Percentiles rank a stretch among this genome's conserved stretches.
These are phyloP conservation scores for Mesoligia furuncula DNA, from an alignment of 2,888 invertebrate species.

Conservation along the genomic window DNA sequence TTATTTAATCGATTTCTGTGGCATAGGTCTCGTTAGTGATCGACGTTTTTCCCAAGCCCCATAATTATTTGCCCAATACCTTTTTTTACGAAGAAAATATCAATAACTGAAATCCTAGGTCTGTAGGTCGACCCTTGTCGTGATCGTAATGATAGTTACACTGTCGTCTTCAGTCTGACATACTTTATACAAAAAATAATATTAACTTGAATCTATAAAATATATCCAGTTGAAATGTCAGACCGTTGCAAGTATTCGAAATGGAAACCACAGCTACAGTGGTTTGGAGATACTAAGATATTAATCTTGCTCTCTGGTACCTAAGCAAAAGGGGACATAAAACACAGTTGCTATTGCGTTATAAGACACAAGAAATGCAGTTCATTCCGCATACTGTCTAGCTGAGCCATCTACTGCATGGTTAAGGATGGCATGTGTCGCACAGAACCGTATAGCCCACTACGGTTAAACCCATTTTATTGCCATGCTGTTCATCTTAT, in stretches of 20 bases:
- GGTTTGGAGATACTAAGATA: constrained; percentile 30
- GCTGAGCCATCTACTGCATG: constrained; percentile 46
- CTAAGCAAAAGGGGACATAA: constrained; percentile 40
- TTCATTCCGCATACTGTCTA: constrained; percentile 64
- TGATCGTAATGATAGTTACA: neutral
- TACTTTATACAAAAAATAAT: constrained; percentile 1
- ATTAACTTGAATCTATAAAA: constrained; percentile 10
- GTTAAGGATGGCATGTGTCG: constrained; percentile 65
- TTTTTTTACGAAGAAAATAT: neutral
- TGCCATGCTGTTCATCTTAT: constrained; percentile 69
- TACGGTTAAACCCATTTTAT: constrained; percentile 69
- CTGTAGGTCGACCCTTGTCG: neutral
- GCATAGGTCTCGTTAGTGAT: neutral
- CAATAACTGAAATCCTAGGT: neutral
- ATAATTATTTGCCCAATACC: no score
- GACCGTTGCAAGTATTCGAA: constrained; percentile 14
- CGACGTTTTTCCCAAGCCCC: neutral
- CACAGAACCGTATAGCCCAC: constrained; percentile 66
- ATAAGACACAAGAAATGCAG: constrained; percentile 58
- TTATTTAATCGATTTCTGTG: no score
- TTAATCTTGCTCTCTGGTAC: constrained; percentile 43
- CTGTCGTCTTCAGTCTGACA: neutral
- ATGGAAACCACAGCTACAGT: constrained; percentile 19
- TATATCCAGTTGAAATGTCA: constrained; percentile 13
- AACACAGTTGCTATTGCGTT: constrained; percentile 48